Base-by-base conservation (phyloP, 2,113 vertebrate genomes). In the Montifringilla adamsi region DNA sequence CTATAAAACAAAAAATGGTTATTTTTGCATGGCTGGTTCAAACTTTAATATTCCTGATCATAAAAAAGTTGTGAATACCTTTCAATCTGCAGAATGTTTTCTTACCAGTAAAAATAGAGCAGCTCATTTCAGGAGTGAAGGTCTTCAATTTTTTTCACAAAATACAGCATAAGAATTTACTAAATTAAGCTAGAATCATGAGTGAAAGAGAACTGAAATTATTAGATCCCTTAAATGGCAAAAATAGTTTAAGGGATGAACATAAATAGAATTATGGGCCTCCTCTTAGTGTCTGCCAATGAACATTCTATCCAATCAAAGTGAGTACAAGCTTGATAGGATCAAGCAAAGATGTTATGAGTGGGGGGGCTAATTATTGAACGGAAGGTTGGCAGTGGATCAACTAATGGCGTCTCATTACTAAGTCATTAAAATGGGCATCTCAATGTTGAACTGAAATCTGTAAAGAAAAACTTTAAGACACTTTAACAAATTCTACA, bases 221-320 rank as follows among this genome's bases (percentile, higher is more conserved):
- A 90, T 84, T 89, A 90, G 82, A 87, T 86, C 50, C 33, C 12
- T 66, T 83, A 86, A 95, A 83, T 20, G 43, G 30, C 41, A 91
- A 46, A 88, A 94, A 74, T 33, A 95, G 33, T 63, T 93, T 81
- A 91, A 69, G 26, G 75, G 33, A 88, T 86, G 52, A 90, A 80
- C 85, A 90, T 74, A 94, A 93, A 91, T 83, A 94, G 82, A 93
- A 90, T 90, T 77, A 77, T 0, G 0, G 55, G 60, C 33, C 41
- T 90, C 47, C 52, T 79, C 3, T 0, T 58, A 89, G 66, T 13
- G 6, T 76, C 67, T 95, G 43, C 50, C 82, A 77, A 80, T 67
- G 59, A 94, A 90, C 60, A 85, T 90, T 94, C 76, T 91, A 80
- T 76, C 81, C 75, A 95, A 68, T 81, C 93, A 80, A 95, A 96